phyloP scores from a whole-genome alignment of 2,888 invertebrate species.

The Dynastes maya region DNA sequence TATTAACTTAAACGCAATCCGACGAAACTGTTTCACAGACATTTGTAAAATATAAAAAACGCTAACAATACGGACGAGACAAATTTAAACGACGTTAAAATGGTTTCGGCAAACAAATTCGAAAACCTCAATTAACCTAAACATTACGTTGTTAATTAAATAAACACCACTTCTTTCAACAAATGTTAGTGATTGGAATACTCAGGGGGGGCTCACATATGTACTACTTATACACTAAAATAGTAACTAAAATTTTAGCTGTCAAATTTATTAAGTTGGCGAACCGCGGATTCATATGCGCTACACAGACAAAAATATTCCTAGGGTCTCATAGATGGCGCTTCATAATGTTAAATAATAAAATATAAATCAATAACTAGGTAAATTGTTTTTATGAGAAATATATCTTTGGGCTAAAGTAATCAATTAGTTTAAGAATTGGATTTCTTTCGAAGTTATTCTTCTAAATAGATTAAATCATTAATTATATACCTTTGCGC shows the following conservation, averaged over 20 bases:
- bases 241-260: conserved; percentile 7
- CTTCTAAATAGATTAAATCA: too few relatives aligned
- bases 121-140: neutral
- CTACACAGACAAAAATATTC: too few relatives aligned
- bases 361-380: too few relatives aligned
- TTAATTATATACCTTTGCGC: too few relatives aligned
- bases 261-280: conserved; percentile 1
- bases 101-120: neutral
- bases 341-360: too few relatives aligned
- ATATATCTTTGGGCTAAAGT: too few relatives aligned
- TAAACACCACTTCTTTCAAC: conserved; percentile 22
- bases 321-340: too few relatives aligned
- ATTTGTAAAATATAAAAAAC: conserved; percentile 12
- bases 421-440: too few relatives aligned
- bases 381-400: too few relatives aligned
- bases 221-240: neutral
- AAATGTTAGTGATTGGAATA: conserved; percentile 13
- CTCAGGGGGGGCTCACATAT: neutral
- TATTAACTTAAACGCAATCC: conserved; percentile 3
- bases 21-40: conserved; percentile 8
- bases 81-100: neutral
- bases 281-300: too few relatives aligned
- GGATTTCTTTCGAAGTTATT: too few relatives aligned
- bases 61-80: neutral
- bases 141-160: conserved; percentile 28